These are phyloP conservation scores for Elephas maximus DNA, from an alignment of 2,113 vertebrate genomes.

Conservation along the genomic window DNA sequence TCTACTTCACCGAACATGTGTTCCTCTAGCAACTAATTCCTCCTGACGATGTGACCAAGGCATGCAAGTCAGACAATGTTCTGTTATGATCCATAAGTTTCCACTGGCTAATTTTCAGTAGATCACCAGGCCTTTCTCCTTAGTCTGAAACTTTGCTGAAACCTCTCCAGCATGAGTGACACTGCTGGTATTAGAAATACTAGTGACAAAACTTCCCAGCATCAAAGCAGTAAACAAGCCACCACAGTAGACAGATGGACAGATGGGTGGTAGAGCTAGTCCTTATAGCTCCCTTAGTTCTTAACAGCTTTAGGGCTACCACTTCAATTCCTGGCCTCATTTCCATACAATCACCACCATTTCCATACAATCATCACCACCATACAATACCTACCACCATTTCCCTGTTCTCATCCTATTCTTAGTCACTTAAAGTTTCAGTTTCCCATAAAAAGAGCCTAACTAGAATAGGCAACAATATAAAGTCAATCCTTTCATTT, in stretches of 20 bases:
- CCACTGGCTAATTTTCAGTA: not conserved
- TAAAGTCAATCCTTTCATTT: not conserved
- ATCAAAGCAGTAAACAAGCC: not conserved
- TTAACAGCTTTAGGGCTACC: not conserved
- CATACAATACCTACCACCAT: not conserved
- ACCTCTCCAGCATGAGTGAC: not conserved
- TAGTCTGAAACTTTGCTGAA: not conserved
- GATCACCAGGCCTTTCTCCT: not conserved
- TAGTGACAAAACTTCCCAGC: not conserved
- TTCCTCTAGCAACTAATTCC: not conserved
- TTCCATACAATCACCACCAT: not conserved
- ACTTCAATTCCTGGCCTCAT: no score
- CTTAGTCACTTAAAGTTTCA: not conserved
- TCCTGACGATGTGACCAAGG: not conserved
- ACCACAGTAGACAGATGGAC: not conserved
- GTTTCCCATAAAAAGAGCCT: not conserved
- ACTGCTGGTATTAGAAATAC: not conserved
- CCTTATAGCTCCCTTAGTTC: not conserved
- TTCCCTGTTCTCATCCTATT: not conserved
- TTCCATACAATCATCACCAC: no score
- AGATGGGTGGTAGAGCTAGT: not conserved
- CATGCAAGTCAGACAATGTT: not conserved
- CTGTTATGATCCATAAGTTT: not conserved
- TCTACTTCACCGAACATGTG: not conserved
- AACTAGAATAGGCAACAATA: not conserved